Evolutionary conservation across 1,140 invertebrate species (phyloP), one percentile per base, ranked within the genome.

Genomic region (Diploscapter pachys): DNA sequence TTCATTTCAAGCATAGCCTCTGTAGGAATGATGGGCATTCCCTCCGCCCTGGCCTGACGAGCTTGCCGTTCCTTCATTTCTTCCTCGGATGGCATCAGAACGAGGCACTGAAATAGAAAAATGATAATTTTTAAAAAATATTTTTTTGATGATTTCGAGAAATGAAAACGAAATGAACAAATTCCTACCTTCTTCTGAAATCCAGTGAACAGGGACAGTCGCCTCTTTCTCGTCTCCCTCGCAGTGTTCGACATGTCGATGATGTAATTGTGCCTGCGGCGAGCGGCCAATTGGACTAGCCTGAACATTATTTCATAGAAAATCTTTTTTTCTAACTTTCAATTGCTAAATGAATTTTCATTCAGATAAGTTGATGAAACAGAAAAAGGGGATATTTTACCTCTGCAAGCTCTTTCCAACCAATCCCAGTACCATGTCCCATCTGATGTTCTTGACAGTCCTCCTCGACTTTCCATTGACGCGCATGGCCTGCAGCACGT

Each of bases 381-480:
- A 65, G 9, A 48, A 65, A 11, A 11, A 48, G 48, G 53, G 63
- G 63, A 4, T 85, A 69, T 11, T 77, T 69, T 4, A 80, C 50
- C 63, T 55, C 74, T 57, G 51, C 51, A 76, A 56, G 8, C 69
- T 65, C 48, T 85, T 85, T 50, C 82, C 82, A 11, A 83, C 77
- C 13, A 85, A 72, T 48, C 83, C 83, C 76, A 85, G 83, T 3
- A 83, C 73, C 80, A 85, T 83, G 72, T 85, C 83, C 80, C 84
- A 86, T 4, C 83, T 69, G 5, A 82, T 83, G 59, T 80, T 67
- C 74, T 83, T 78, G 31, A 79, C 80, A 55, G 80, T 63, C 72
- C 75, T 75, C 3, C 83, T 49, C n/a, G 82, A 75, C 4, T 85
- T 72, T n/a, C 83, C 83, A 63, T 85, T 82, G 1, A 83, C 75